phyloP scores from a whole-genome alignment of 2,888 invertebrate genomes.

The Chydorus sphaericus region DNA sequence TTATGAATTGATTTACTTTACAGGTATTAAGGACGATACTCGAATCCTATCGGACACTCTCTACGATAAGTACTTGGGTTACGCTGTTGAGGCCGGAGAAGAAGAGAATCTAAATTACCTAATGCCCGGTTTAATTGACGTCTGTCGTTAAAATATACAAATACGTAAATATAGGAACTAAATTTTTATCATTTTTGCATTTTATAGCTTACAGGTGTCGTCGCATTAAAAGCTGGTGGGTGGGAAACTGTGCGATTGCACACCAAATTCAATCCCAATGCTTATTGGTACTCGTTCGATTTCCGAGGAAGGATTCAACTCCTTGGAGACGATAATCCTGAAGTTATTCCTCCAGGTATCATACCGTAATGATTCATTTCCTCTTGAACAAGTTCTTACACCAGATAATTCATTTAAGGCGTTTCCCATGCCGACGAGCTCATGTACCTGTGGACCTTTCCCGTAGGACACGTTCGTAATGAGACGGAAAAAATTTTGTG shows the following conservation, averaged over 20 bases:
- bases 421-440: constrained; percentile 44
- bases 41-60: constrained; percentile 32
- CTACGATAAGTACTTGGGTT: constrained; percentile 29
- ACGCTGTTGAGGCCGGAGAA: constrained; percentile 21
- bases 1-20: no score
- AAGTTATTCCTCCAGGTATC: not conserved
- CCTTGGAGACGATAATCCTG: not conserved
- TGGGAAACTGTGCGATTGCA: constrained; percentile 28
- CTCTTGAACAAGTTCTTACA: not conserved
- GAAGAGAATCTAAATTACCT: constrained; percentile 31
- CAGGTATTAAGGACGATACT: constrained; percentile 31
- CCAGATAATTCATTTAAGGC: constrained; percentile 28
- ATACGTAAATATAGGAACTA: no score
- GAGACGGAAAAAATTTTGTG: constrained; percentile 28
- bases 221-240: constrained; percentile 34
- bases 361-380: not conserved
- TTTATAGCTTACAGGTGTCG: constrained; percentile 33
- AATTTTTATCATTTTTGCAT: not conserved
- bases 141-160: no score
- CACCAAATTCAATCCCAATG: constrained; percentile 24
- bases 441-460: constrained; percentile 37
- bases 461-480: constrained; percentile 14
- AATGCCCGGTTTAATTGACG: constrained; percentile 36
- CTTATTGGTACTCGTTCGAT: constrained; percentile 24
- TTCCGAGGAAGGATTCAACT: not conserved